Conservation (phyloP, 1,140 invertebrate species). For the Lepidotrigona ventralis region DNA sequence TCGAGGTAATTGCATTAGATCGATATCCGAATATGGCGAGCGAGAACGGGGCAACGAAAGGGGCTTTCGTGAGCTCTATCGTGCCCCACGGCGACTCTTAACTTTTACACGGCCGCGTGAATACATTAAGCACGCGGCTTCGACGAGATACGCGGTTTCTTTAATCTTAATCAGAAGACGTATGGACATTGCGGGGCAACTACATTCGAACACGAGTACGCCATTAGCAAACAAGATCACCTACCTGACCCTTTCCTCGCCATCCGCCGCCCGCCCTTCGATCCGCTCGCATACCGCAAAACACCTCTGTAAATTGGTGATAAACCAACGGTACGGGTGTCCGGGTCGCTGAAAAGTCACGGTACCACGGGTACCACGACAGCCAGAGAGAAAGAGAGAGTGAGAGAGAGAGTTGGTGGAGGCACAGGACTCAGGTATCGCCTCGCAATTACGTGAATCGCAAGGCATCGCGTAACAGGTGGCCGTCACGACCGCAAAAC, state of each 20-base stretch:
- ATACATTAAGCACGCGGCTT: constrained; percentile 68
- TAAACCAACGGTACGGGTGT: constrained; percentile 63
- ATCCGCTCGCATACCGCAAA: constrained; percentile 45
- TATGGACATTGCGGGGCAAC: constrained; percentile 72
- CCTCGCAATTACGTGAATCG: constrained; percentile 25
- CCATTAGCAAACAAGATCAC: constrained; percentile 79
- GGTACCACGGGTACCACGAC: constrained; percentile 17
- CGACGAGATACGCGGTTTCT: constrained; percentile 73
- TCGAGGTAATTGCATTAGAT: constrained; percentile 54
- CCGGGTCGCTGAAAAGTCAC: constrained; percentile 47
- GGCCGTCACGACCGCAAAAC: background rate
- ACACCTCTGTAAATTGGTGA: constrained; percentile 70
- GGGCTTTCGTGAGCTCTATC: constrained; percentile 65
- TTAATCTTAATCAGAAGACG: constrained; percentile 78
- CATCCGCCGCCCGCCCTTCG: constrained; percentile 29
- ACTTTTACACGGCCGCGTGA: constrained; percentile 71
- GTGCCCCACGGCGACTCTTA: constrained; percentile 63
- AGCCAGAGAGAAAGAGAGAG: background rate
- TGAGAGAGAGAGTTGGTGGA: background rate
- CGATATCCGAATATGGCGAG: constrained; percentile 58
- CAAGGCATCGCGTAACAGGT: constrained; percentile 34
- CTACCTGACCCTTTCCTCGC: constrained; percentile 67
- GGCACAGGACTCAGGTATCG: background rate
- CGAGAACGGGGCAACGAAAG: constrained; percentile 29
- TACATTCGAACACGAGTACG: constrained; percentile 78